These are phyloP conservation scores for Halocynthia roretzi DNA, from an alignment of 23 tunicate genomes.

Conservation along the genomic window DNA sequence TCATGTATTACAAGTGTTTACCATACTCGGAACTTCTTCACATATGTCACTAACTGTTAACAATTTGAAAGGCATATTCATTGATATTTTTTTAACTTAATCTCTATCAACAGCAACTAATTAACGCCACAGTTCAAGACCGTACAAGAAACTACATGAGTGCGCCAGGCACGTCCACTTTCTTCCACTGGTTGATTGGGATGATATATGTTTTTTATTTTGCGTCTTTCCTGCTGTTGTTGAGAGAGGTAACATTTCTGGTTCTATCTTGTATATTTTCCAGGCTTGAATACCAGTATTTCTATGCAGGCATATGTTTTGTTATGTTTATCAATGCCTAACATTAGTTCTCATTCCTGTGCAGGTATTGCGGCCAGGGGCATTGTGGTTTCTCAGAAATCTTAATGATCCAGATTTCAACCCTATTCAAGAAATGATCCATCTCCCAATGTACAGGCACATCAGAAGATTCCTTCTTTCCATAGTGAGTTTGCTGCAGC, in stretches of 20 bases:
- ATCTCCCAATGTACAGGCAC: conserved; percentile 49
- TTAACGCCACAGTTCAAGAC: conserved; percentile 41
- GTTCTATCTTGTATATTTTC: too few relatives aligned
- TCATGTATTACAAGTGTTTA: too few relatives aligned
- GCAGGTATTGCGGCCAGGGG: conserved; percentile 55
- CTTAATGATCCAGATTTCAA: conserved; percentile 82
- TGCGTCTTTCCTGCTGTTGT: conserved; percentile 66
- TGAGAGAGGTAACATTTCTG: conserved; percentile 28
- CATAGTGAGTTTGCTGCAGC: neutral
- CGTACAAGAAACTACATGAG: conserved; percentile 25
- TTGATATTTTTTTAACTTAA: too few relatives aligned
- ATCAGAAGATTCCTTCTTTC: conserved; percentile 47
- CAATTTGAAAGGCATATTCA: too few relatives aligned
- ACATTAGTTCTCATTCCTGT: too few relatives aligned
- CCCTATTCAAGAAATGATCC: conserved; percentile 73
- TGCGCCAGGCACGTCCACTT: conserved; percentile 61
- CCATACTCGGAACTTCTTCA: too few relatives aligned
- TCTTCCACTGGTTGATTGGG: conserved; percentile 78
- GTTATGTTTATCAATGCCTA: too few relatives aligned
- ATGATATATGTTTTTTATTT: conserved; percentile 64
- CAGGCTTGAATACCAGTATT: too few relatives aligned
- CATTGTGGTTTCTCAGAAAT: conserved; percentile 77
- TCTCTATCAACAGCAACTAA: conserved; percentile 8
- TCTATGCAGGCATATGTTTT: too few relatives aligned
- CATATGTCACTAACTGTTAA: too few relatives aligned